Evolutionary conservation across 2,888 invertebrate species (phyloP).

Genomic region (Zootermopsis nevadensis): DNA sequence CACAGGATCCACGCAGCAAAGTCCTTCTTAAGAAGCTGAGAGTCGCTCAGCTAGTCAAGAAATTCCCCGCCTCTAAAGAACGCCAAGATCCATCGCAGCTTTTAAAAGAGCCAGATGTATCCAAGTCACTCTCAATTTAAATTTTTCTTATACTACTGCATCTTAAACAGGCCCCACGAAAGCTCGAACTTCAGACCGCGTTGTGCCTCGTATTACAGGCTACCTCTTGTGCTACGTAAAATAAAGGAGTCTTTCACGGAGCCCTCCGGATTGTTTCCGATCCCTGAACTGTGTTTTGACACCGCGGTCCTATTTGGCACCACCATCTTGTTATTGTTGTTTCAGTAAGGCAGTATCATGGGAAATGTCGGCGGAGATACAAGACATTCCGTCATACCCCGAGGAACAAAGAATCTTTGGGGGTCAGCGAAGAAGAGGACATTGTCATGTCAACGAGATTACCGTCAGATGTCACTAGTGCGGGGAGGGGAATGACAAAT

Average conservation of each 20-base stretch:
- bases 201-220: no score
- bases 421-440: slow-evolving; percentile 44
- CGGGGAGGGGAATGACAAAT: slow-evolving; percentile 48
- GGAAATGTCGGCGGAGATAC: slow-evolving; percentile 39
- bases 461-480: slow-evolving; percentile 48
- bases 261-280: slow-evolving; percentile 23
- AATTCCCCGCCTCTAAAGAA: no score
- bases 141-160: no score
- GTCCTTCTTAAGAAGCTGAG: no score
- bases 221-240: not conserved
- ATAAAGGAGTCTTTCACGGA: not conserved
- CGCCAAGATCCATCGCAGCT: no score
- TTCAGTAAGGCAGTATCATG: slow-evolving; percentile 37
- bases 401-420: slow-evolving; percentile 42
- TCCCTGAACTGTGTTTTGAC: slow-evolving; percentile 32
- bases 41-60: no score
- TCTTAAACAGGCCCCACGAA: no score
- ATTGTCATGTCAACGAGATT: slow-evolving; percentile 51
- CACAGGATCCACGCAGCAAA: no score
- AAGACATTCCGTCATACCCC: slow-evolving; percentile 45
- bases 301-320: slow-evolving; percentile 3
- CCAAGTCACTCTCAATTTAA: no score
- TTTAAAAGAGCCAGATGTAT: no score
- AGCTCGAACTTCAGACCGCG: no score
- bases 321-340: slow-evolving; percentile 32